Conservation (phyloP, 2,797 vertebrate genomes). For the Falco berigora region DNA sequence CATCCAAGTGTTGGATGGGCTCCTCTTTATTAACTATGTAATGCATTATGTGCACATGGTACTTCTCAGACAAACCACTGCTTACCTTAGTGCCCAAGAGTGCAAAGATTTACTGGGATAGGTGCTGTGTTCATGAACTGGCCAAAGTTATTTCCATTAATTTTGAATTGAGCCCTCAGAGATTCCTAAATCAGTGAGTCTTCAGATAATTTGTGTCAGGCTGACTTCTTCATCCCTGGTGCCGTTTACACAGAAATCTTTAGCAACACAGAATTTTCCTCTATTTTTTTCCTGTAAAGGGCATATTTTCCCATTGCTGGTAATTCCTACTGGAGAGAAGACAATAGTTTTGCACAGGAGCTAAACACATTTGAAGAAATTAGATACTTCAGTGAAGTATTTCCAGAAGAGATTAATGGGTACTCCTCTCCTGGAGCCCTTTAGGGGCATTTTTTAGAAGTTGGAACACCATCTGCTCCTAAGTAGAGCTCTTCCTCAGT, state of each 20-base stretch:
- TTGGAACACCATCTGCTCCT: conserved; percentile 42
- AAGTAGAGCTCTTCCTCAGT: not conserved
- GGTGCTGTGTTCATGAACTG: not conserved
- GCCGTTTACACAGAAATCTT: not conserved
- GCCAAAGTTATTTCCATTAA: not conserved
- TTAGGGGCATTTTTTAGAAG: not conserved
- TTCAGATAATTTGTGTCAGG: not conserved
- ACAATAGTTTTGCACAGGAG: not conserved
- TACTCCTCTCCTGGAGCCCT: not conserved
- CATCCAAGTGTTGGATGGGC: not conserved
- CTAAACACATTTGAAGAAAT: not conserved
- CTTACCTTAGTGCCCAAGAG: not conserved
- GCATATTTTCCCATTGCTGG: not conserved
- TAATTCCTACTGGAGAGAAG: not conserved
- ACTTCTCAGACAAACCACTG: not conserved
- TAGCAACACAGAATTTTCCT: not conserved
- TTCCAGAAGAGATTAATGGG: not conserved
- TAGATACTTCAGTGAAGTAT: not conserved
- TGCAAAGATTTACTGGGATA: not conserved
- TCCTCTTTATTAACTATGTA: not conserved
- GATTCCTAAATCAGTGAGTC: not conserved
- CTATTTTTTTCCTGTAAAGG: not conserved
- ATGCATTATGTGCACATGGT: not conserved
- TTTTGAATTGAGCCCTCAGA: not conserved
- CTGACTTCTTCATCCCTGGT: not conserved